These are phyloP conservation scores for Vipera latastei DNA, from an alignment of 2,797 vertebrate genomes.

Conservation along the genomic window DNA sequence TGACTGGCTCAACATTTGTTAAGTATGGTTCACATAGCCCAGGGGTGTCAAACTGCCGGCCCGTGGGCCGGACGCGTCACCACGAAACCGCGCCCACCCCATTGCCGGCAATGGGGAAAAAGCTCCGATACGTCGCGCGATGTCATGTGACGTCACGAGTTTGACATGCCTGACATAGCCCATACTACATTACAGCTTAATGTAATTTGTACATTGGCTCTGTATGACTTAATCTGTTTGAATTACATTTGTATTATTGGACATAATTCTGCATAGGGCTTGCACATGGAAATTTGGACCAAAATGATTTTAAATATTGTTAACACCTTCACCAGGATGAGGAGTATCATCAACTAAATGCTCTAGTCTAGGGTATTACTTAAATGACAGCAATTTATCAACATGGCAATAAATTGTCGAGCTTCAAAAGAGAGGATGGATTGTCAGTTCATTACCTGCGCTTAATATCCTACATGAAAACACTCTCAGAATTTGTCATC, in stretches of 20 bases:
- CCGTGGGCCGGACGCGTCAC: too few relatives aligned
- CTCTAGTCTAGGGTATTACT: background rate
- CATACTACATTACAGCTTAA: background rate
- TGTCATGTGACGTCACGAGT: too few relatives aligned
- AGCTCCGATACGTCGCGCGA: too few relatives aligned
- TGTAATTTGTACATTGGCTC: background rate
- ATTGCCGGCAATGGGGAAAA: too few relatives aligned
- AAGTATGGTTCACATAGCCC: background rate
- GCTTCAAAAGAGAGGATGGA: background rate
- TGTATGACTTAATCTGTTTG: background rate
- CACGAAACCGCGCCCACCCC: too few relatives aligned
- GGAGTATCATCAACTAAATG: background rate
- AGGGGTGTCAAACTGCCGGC: too few relatives aligned
- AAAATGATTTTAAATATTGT: background rate
- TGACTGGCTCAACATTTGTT: background rate
- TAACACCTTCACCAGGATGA: background rate
- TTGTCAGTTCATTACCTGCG: background rate
- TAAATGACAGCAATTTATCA: background rate
- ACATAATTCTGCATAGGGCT: background rate
- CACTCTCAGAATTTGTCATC: background rate
- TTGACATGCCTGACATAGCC: too few relatives aligned
- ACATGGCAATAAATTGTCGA: background rate
- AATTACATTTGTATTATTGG: background rate
- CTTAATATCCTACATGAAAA: background rate
- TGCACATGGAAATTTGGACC: background rate